Conservation (phyloP, 2,888 invertebrate genomes). For the Drosophila planitibia region DNA sequence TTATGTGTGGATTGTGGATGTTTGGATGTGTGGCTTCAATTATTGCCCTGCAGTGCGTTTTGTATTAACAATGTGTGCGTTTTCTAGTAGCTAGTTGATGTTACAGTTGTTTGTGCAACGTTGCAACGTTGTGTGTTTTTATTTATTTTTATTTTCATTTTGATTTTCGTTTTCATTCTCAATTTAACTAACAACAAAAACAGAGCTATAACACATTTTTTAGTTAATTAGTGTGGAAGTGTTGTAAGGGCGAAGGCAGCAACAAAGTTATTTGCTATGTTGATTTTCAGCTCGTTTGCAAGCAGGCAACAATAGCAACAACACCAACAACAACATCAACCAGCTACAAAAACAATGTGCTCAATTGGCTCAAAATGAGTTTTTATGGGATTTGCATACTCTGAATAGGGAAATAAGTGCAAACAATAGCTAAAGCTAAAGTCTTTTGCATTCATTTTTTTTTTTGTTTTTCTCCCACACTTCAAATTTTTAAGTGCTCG, state of each 20-base stretch:
- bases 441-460: constrained; percentile 37
- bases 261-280: constrained; percentile 46
- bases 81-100: constrained; percentile 14
- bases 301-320: constrained; percentile 31
- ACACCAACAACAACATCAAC: constrained; percentile 19
- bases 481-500: constrained; percentile 12
- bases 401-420: constrained; percentile 65
- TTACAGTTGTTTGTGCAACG: background rate
- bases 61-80: constrained; percentile 41
- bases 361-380: constrained; percentile 79
- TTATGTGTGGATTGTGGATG: constrained; percentile 23
- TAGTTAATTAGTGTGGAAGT: constrained; percentile 66
- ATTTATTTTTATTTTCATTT: constrained; percentile 32
- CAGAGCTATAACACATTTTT: constrained; percentile 50
- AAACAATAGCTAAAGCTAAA: constrained; percentile 50
- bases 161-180: constrained; percentile 31
- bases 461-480: background rate
- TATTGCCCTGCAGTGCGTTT: constrained; percentile 27
- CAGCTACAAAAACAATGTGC: constrained; percentile 60
- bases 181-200: constrained; percentile 34
- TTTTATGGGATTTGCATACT: constrained; percentile 79
- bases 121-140: constrained; percentile 43
- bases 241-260: constrained; percentile 12
- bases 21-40: constrained; percentile 31
- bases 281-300: constrained; percentile 52